Evolutionary conservation across 2,888 invertebrate species (phyloP).

Genomic region (Tortricodes alternella): DNA sequence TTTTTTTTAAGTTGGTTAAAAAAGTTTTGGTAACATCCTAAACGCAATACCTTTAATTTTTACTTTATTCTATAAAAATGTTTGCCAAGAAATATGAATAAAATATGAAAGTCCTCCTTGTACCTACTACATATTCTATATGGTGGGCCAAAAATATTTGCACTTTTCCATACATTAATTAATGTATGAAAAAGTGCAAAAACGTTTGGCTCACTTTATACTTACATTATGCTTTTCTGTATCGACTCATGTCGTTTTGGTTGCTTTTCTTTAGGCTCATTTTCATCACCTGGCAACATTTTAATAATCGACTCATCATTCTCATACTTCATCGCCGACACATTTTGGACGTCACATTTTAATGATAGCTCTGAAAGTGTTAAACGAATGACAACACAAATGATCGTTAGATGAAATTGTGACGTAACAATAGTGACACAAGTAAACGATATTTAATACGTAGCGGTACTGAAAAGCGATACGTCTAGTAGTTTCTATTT

Average conservation of each 20-base stretch:
- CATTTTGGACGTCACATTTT: constrained; percentile 48
- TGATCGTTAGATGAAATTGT: constrained; percentile 13
- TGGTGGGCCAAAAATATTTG: no score
- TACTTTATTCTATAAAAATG: no score
- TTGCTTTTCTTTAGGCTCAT: constrained; percentile 48
- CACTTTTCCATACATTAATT: no score
- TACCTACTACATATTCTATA: no score
- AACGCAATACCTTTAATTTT: no score
- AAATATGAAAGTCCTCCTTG: no score
- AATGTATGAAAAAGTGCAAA: no score
- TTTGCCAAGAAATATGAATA: no score
- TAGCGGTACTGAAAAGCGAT: neutral
- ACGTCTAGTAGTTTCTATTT: no score
- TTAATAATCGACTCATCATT: constrained; percentile 63
- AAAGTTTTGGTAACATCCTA: no score
- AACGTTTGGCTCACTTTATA: constrained; percentile 35
- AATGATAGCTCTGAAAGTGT: constrained; percentile 50
- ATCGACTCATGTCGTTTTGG: constrained; percentile 58
- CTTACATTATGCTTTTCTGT: constrained; percentile 73
- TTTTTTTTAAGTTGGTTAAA: no score
- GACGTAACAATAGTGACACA: neutral
- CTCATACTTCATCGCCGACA: constrained; percentile 48
- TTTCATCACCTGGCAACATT: constrained; percentile 68
- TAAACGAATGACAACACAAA: constrained; percentile 26
- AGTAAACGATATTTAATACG: neutral